phyloP scores from a whole-genome alignment of 2,113 vertebrate species.

The Gobiocypris rarus region DNA sequence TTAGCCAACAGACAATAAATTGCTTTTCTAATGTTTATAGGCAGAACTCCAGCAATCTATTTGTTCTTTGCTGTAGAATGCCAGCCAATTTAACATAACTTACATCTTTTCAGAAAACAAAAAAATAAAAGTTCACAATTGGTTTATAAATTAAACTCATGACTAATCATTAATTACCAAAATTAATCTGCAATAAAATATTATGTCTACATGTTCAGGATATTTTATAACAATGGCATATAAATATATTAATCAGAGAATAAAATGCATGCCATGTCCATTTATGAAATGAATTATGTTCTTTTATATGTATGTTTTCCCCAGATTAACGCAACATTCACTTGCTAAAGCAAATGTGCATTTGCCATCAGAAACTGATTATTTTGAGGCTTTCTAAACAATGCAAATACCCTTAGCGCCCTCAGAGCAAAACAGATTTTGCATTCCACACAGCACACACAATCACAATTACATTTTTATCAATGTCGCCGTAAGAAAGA shows the following conservation, averaged over 20 bases:
- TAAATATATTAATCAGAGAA: slow-evolving; percentile 51
- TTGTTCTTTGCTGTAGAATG: background rate
- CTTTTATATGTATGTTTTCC: slow-evolving; percentile 55
- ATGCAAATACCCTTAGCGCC: slow-evolving; percentile 52
- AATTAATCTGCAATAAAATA: background rate
- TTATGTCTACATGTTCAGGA: background rate
- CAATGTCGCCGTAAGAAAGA: slow-evolving; percentile 53
- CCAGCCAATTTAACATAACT: background rate
- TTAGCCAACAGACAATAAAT: slow-evolving; percentile 25
- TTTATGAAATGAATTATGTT: slow-evolving; percentile 58
- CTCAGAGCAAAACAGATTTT: slow-evolving; percentile 57
- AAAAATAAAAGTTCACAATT: background rate
- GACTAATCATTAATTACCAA: background rate
- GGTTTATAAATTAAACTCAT: background rate
- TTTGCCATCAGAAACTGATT: slow-evolving; percentile 63
- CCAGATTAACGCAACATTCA: slow-evolving; percentile 57
- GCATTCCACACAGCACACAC: slow-evolving; percentile 53
- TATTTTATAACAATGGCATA: slow-evolving; percentile 48
- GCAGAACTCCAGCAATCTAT: background rate
- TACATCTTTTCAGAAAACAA: background rate
- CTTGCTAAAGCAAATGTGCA: slow-evolving; percentile 60
- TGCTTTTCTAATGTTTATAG: slow-evolving; percentile 8
- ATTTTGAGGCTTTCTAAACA: slow-evolving; percentile 65
- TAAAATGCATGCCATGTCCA: slow-evolving; percentile 60
- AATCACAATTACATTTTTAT: slow-evolving; percentile 68